Conservation (phyloP, 2,888 invertebrate genomes). For the Lissonota sp. region DNA sequence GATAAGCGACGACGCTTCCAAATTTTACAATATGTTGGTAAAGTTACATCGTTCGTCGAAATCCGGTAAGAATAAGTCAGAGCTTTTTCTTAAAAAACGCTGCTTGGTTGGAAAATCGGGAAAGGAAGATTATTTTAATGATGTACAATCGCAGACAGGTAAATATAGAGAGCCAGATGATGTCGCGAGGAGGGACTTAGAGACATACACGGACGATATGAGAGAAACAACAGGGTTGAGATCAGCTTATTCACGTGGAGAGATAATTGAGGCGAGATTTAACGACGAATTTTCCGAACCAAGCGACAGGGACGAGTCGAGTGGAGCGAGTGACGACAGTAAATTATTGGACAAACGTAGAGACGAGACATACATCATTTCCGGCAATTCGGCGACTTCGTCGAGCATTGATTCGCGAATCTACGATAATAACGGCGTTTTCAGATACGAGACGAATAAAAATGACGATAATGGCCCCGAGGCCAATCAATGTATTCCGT, state of each 20-base stretch:
- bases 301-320: background rate
- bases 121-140: constrained; percentile 6
- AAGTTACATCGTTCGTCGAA: constrained; percentile 25
- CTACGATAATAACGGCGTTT: background rate
- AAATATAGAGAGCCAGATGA: background rate
- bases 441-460: background rate
- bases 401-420: background rate
- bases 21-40: constrained; percentile 25
- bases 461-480: too few species aligned
- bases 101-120: background rate
- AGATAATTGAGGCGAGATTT: background rate
- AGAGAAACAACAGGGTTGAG: background rate
- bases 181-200: background rate
- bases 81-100: background rate
- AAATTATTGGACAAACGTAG: background rate
- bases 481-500: constrained; percentile 4
- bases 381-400: background rate
- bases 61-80: background rate
- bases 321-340: background rate
- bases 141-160: background rate
- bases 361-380: background rate
- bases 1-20: background rate
- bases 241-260: background rate
- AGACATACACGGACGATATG: background rate
- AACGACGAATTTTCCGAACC: too few species aligned